Base-by-base conservation (phyloP, 2,797 vertebrate genomes). In the Botia almorhae region DNA sequence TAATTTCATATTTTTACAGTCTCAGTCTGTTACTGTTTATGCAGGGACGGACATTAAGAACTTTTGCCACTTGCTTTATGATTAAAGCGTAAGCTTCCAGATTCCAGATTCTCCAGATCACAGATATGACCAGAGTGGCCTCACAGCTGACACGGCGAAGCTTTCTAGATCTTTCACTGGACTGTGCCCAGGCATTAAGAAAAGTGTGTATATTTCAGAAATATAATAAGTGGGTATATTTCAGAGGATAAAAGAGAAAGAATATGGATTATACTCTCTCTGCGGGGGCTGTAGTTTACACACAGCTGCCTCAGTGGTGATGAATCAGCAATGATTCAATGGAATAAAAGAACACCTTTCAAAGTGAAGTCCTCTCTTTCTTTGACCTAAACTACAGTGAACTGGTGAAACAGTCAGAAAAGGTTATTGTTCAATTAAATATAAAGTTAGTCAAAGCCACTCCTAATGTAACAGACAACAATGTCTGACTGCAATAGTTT, bases 21-120 rank as follows among this genome's bases (percentile, higher is more conserved):
- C 46, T 36, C 13, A 64, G 73, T 76, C 63, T 36, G 23, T 72
- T 74, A 26, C 36, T 78, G 77, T 80, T 81, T 79, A 63, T 71
- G 43, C 33, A 70, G 14, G 17, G 56, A 65, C 8, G 58, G 36
- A 69, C 81, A 85, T 75, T 83, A 72, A 17, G 71, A 69, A 69
- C 67, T 61, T 74, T 74, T n/a, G 56, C 65, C 83, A 69, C 63
- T 76, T 74, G 75, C 79, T 86, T 84, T 82, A 83, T 43, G 75
- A 78, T 71, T 63, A 26, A 72, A 81, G 78, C 74, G 48, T 78
- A 65, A 81, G 81, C 83, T 84, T 82, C 80, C 76, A 75, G 48
- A 51, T 77, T 78, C 69, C 11, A 69, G 69, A 84, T 88, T 83
- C 84, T 85, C 74, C 21, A 74, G 68, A 73, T 60, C 74, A 81